These are phyloP conservation scores for Arctocebus calabarensis DNA, from an alignment of 2,797 vertebrate genomes.

Conservation along the genomic window DNA sequence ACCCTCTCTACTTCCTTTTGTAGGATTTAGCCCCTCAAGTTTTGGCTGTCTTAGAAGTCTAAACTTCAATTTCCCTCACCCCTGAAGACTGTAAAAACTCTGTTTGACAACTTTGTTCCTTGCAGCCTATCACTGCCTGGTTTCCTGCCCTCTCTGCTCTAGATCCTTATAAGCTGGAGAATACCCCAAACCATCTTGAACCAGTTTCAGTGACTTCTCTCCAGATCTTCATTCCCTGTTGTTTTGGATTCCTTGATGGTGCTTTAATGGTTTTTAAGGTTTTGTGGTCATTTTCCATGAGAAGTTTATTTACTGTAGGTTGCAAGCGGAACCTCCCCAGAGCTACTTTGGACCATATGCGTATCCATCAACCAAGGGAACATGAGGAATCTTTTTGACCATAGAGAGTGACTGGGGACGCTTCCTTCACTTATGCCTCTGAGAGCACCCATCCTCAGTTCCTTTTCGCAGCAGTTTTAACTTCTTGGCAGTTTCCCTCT, in stretches of 20 bases:
- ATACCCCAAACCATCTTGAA: neutral
- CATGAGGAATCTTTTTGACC: neutral
- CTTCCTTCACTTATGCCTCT: neutral
- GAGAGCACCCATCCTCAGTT: neutral
- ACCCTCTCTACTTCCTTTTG: neutral
- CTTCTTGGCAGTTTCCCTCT: neutral
- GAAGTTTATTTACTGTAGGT: neutral
- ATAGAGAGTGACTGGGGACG: neutral
- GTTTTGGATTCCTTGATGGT: neutral
- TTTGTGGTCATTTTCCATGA: neutral
- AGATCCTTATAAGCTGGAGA: neutral
- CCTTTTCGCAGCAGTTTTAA: neutral
- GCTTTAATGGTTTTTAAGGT: neutral
- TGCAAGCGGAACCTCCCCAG: neutral
- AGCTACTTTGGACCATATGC: neutral
- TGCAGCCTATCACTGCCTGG: neutral
- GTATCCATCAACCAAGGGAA: neutral
- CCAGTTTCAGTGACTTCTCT: neutral
- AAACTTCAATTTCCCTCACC: neutral
- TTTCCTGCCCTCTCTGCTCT: neutral
- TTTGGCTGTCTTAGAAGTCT: neutral
- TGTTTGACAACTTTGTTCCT: neutral
- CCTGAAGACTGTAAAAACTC: neutral
- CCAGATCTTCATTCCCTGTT: neutral
- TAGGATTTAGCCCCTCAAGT: neutral